Conservation (phyloP, 2,888 invertebrate genomes). For the Epsilonema sp. region DNA sequence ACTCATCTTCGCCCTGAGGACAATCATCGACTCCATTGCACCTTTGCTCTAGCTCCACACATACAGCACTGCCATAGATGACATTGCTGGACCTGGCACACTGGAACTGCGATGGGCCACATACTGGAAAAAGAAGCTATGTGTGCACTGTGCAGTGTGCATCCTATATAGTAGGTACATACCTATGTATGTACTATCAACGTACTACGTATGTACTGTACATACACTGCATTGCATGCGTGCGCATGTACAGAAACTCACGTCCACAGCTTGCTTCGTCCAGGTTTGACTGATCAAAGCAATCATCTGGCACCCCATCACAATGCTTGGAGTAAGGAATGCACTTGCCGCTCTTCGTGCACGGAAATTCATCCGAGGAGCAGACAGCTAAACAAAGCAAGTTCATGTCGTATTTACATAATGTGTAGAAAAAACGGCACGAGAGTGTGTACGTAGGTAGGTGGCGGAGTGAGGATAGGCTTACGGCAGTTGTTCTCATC, state of each 20-base stretch:
- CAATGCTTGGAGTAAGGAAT: constrained; percentile 20
- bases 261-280: constrained; percentile 15
- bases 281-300: constrained; percentile 22
- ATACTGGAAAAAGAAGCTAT: constrained; percentile 18
- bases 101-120: constrained; percentile 20
- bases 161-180: too few relatives aligned
- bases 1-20: constrained; percentile 22
- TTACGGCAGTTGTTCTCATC: constrained; percentile 25
- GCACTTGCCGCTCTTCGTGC: constrained; percentile 20
- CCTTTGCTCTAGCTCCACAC: constrained; percentile 17
- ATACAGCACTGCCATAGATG: constrained; percentile 12
- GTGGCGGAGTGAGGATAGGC: background rate
- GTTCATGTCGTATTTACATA: too few relatives aligned
- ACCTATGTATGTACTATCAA: too few relatives aligned
- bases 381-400: constrained; percentile 20
- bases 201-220: too few relatives aligned
- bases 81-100: constrained; percentile 13
- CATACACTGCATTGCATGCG: too few relatives aligned
- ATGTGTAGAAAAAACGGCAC: background rate
- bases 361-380: constrained; percentile 21
- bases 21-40: constrained; percentile 22
- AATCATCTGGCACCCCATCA: constrained; percentile 24
- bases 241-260: background rate
- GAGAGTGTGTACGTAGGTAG: too few relatives aligned
- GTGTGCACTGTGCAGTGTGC: too few relatives aligned